Base-by-base conservation (phyloP, 2,113 vertebrate species). In the Apus apus region DNA sequence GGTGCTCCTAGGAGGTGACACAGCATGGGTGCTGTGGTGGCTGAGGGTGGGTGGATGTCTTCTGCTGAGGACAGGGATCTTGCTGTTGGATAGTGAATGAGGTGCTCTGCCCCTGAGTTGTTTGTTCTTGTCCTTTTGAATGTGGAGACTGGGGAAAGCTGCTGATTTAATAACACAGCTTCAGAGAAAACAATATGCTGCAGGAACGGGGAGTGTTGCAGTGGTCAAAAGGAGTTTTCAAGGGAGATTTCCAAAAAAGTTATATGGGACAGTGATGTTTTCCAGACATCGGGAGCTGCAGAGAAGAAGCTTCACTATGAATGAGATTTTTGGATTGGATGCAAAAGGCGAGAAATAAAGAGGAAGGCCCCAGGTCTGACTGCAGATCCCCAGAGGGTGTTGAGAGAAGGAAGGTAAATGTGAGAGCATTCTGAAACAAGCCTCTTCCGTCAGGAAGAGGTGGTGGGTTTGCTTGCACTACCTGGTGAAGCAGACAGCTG, bases 1-100 rank as follows among this genome's bases (percentile, higher is more conserved):
- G 36, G 19, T 22, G 32, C 8, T 15, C 6, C 30, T 18, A 0
- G 4, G 3, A 45, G 65, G 65, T 29, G 48, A 13, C 6, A 1
- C 6, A 13, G 23, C 2, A 1, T 3, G 56, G 56, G 46, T 60
- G 83, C 61, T 74, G 32, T 8, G 25, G 3, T n/a, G 13, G 46
- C 46, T 48, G 46, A 86, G 50, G 40, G 17, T 0, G 1, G 38
- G 38, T 36, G 13, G 23, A 2, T 43, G 38, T n/a, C 34, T 79
- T 32, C 38, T 48, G 46, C 46, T 48, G 46, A 86, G 50, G 40
- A 20, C 0, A 1, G 40, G 40, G 14, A 43, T 43, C 40, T 22
- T 62, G 51, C 19, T 80, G 8, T 34, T 61, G 79, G 21, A 5
- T 5, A 29, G 40, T 3, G 30, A 27, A 27, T 16, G 70, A 57